Conservation (phyloP, 1,140 invertebrate genomes). For the Cydia amplana region DNA sequence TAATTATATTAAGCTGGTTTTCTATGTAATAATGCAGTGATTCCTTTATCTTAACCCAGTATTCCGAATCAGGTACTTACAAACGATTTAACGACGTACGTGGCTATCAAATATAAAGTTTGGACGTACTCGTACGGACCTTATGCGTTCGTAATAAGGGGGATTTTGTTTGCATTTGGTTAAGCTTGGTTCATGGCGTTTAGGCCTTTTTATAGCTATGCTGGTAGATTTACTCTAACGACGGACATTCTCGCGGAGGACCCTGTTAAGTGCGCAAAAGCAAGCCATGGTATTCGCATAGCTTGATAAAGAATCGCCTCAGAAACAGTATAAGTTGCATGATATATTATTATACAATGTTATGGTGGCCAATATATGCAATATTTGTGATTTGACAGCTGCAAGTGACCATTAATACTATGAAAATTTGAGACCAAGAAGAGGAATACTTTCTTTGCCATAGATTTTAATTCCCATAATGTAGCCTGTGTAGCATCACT, state of each 20-base stretch:
- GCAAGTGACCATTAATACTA: too few relatives aligned
- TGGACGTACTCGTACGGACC: not conserved
- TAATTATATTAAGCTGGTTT: slow-evolving; percentile 13
- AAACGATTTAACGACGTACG: not conserved
- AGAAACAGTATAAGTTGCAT: too few relatives aligned
- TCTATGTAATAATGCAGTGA: slow-evolving; percentile 5
- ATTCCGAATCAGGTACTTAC: not conserved
- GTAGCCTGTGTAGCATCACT: too few relatives aligned
- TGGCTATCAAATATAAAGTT: not conserved
- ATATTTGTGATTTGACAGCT: too few relatives aligned
- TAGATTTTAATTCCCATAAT: too few relatives aligned
- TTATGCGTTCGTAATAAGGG: not conserved
- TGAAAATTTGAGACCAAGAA: too few relatives aligned
- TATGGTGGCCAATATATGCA: too few relatives aligned
- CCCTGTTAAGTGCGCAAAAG: slow-evolving; percentile 21
- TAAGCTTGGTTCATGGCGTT: not conserved
- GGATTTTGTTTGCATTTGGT: not conserved
- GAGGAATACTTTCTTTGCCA: too few relatives aligned
- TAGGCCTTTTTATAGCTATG: not conserved
- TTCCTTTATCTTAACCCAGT: slow-evolving; percentile 8
- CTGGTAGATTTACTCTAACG: slow-evolving; percentile 19
- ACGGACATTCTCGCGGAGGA: slow-evolving; percentile 1
- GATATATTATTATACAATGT: too few relatives aligned
- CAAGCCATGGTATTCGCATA: not conserved
- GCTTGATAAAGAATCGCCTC: not conserved